Conservation (phyloP, 2,113 vertebrate species). For the Tachysurus fulvidraco region DNA sequence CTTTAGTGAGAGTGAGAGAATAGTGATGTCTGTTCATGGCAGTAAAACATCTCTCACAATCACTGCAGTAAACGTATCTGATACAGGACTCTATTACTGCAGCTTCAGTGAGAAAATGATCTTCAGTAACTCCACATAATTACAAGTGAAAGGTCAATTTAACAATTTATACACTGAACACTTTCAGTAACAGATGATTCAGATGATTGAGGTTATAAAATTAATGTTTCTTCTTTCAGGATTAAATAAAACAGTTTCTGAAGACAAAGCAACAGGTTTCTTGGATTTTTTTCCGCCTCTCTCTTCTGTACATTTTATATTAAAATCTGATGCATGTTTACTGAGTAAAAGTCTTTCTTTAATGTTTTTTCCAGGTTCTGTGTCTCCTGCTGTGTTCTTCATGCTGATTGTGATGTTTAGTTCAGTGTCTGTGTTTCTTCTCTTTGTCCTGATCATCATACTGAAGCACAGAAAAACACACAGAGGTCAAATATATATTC, state of each 20-base stretch:
- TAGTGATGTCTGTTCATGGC: neutral
- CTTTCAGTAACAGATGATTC: no score
- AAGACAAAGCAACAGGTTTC: neutral
- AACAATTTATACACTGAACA: neutral
- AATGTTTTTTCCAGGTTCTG: neutral
- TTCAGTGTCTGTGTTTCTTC: neutral
- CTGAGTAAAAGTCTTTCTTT: neutral
- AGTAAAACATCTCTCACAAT: constrained; percentile 6
- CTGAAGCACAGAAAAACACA: neutral
- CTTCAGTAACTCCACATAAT: neutral
- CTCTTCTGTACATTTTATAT: neutral
- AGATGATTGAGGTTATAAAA: no score
- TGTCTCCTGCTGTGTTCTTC: neutral
- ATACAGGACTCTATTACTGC: constrained; percentile 23
- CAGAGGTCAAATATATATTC: neutral
- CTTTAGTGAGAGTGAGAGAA: neutral
- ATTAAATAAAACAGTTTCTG: neutral
- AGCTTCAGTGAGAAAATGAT: neutral
- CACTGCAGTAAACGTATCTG: constrained; percentile 6
- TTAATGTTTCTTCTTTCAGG: neutral
- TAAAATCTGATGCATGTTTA: no score
- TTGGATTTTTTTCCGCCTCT: neutral
- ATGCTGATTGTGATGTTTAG: neutral
- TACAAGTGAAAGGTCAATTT: constrained; percentile 10
- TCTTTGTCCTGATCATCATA: neutral